Percentiles rank a stretch among this genome's conserved stretches.
Conservation (phyloP, 2,797 vertebrate genomes). For the Chrosomus eos region DNA sequence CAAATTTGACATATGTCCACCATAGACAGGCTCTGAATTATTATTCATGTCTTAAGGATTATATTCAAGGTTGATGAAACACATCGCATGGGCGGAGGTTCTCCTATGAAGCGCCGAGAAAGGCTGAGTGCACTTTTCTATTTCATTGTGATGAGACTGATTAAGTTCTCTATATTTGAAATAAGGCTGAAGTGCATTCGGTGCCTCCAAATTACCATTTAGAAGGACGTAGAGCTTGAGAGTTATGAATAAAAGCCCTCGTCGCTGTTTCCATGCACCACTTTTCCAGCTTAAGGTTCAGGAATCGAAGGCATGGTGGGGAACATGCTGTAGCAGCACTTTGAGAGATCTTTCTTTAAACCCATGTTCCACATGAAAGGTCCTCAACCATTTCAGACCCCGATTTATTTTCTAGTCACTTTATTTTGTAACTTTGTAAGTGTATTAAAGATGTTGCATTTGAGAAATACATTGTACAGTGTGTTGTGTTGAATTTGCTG, state of each 20-base stretch:
- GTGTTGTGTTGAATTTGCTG: neutral
- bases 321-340: slow-evolving; percentile 46
- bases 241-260: slow-evolving; percentile 42
- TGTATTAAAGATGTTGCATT: slow-evolving; percentile 1
- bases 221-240: slow-evolving; percentile 31
- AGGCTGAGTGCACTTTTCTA: slow-evolving; percentile 53
- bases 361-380: slow-evolving; percentile 45
- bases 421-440: neutral
- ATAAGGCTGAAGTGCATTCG: slow-evolving; percentile 50
- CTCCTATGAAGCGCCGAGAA: slow-evolving; percentile 48
- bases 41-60: slow-evolving; percentile 47
- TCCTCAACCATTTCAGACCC: slow-evolving; percentile 19
- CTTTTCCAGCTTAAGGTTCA: slow-evolving; percentile 28
- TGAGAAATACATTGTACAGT: neutral
- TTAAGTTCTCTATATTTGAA: slow-evolving; percentile 46
- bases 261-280: neutral
- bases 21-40: slow-evolving; percentile 43
- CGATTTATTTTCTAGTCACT: slow-evolving; percentile 34
- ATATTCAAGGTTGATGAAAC: slow-evolving; percentile 55
- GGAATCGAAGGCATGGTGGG: slow-evolving; percentile 15
- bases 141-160: slow-evolving; percentile 56
- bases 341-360: slow-evolving; percentile 48
- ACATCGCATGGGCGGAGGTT: slow-evolving; percentile 39
- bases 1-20: slow-evolving; percentile 52
- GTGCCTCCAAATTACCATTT: slow-evolving; percentile 44